Evolutionary conservation across 2,888 invertebrate genomes (phyloP), one percentile per base, ranked within the genome.

Genomic region (Yponomeuta evonymella): DNA sequence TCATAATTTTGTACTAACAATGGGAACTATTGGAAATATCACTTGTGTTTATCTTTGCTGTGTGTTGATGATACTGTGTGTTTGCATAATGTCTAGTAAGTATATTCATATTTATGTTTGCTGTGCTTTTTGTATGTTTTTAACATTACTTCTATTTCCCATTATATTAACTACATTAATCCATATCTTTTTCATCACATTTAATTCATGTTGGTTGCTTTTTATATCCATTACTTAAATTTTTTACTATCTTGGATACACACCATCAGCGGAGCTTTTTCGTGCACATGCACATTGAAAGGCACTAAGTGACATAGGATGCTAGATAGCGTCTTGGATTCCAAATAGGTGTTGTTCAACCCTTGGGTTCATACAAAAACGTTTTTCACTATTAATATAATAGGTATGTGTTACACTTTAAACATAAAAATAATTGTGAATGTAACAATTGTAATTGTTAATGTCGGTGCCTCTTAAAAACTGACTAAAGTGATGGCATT

Each of bases 51-150:
- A 75, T 77, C 76, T 79, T 79, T 79, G 74, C 71, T 76, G 73
- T 72, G 74, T 80, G 77, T 78, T 77, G 77, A 78, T 78, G 73
- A 78, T 78, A 78, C 77, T 77, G 76, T 82, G 79, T 82, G 79
- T 80, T 80, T 83, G 80, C 79, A 43, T 78, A 48, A 23, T 43
- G 23, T 11, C 48, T 66, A 11, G 51, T 66, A 43, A 43, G 43
- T 43, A 43, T 36, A 36, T 36, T 36, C 36, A 67, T 64, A 64
- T 33, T 58, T 65, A 65, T 30, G 11, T 65, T 33, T 12, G 2
- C 51, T 58, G 33, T 65, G 65, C 65, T 30, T 30, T 65, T 29
- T 33, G 30, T 29, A n/a, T 23, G 15, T 12, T 8, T 3, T 63
- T 15, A 2, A 63, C 33, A 3, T 63, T 29, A 63, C 29, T 63